phyloP scores from a whole-genome alignment of 2,888 invertebrate species.

The Taenaris catops region DNA sequence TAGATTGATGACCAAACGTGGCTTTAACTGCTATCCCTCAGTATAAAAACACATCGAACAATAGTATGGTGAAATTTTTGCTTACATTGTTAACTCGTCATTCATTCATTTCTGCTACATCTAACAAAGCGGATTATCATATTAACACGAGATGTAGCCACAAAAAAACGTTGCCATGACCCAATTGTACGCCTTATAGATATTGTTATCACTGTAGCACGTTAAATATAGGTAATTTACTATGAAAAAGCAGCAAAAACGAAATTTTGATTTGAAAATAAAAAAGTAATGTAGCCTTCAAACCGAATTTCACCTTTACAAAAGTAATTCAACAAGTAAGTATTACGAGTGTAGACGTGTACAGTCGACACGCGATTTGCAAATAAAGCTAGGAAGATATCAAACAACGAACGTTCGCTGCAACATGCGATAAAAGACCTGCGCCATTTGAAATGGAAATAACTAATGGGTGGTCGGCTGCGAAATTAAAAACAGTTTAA shows the following conservation, averaged over 20 bases:
- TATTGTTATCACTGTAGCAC: too few species aligned
- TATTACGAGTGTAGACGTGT: slow-evolving; percentile 47
- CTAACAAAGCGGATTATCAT: too few species aligned
- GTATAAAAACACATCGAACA: too few species aligned
- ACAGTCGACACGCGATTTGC: slow-evolving; percentile 63
- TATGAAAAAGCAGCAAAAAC: slow-evolving; percentile 9
- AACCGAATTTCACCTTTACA: slow-evolving; percentile 38
- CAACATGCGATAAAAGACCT: slow-evolving; percentile 66
- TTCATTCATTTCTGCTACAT: too few species aligned
- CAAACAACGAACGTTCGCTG: slow-evolving; percentile 52
- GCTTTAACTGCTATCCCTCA: too few species aligned
- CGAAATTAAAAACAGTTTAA: too few species aligned
- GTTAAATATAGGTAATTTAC: not conserved
- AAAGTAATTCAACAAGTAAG: slow-evolving; percentile 64
- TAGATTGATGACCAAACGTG: too few species aligned
- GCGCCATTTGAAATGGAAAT: slow-evolving; percentile 55
- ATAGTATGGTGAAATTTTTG: too few species aligned
- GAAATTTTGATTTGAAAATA: slow-evolving; percentile 11
- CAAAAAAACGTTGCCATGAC: too few species aligned
- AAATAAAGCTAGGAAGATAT: slow-evolving; percentile 73
- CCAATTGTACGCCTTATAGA: too few species aligned
- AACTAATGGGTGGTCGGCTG: slow-evolving; percentile 58
- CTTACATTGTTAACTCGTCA: too few species aligned
- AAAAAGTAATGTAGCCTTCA: slow-evolving; percentile 15
- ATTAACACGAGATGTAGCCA: too few species aligned